Conservation (phyloP, 2,113 vertebrate species). For the Leuciscus idus region DNA sequence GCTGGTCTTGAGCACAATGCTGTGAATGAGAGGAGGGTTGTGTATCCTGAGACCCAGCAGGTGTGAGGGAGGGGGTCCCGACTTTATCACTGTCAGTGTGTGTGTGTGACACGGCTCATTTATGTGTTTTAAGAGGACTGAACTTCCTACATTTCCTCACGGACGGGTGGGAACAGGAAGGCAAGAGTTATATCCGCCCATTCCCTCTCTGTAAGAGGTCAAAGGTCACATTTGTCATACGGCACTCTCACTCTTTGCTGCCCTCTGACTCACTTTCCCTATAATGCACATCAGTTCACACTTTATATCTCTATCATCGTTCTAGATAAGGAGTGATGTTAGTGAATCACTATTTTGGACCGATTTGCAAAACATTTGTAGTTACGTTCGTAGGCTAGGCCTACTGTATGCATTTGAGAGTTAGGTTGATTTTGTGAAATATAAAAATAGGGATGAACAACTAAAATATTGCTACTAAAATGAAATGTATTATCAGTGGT, state of each 20-base stretch:
- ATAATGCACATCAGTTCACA: neutral
- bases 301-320: neutral
- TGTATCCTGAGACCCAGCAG: constrained; percentile 65
- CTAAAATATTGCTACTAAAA: neutral
- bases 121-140: constrained; percentile 56
- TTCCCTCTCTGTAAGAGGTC: constrained; percentile 53
- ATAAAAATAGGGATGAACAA: too few relatives aligned
- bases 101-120: constrained; percentile 32
- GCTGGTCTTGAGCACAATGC: constrained; percentile 42
- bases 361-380: neutral
- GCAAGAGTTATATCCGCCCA: constrained; percentile 66
- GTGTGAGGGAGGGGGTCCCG: constrained; percentile 53
- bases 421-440: neutral
- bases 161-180: constrained; percentile 71
- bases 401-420: too few relatives aligned
- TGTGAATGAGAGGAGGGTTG: constrained; percentile 42
- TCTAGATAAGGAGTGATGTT: neutral
- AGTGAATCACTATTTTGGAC: neutral
- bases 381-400: too few relatives aligned
- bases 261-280: constrained; percentile 53
- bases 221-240: constrained; percentile 65
- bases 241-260: constrained; percentile 51
- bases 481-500: neutral
- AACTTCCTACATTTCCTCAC: constrained; percentile 71
- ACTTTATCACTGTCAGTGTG: constrained; percentile 20